phyloP scores from a whole-genome alignment of 2,888 invertebrate species.

The Phania funesta region DNA sequence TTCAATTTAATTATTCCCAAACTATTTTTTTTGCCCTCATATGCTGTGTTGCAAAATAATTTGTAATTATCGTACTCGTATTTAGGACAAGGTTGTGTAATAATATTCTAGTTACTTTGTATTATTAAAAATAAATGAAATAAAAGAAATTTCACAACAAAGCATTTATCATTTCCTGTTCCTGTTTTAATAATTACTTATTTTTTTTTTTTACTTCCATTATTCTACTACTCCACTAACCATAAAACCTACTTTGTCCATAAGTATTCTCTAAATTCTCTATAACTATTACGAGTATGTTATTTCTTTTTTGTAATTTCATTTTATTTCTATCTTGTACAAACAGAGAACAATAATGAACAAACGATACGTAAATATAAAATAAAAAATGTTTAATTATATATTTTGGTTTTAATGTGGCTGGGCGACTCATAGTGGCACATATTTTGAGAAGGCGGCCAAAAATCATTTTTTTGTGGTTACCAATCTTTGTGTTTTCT shows the following conservation, averaged over 20 bases:
- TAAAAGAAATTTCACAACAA: slow-evolving; percentile 38
- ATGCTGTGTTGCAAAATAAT: too few species aligned
- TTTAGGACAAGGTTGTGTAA: slow-evolving; percentile 26
- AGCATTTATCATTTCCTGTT: slow-evolving; percentile 59
- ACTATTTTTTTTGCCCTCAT: too few species aligned
- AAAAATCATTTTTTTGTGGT: too few species aligned
- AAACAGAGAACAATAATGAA: slow-evolving; percentile 14
- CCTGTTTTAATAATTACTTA: slow-evolving; percentile 42
- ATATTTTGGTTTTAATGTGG: too few species aligned
- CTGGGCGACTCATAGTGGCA: too few species aligned
- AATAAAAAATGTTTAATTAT: slow-evolving; percentile 40
- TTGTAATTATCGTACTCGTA: not conserved
- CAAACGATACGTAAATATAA: slow-evolving; percentile 1
- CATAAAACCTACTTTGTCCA: slow-evolving; percentile 66
- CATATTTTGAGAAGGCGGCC: too few species aligned
- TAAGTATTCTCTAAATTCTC: slow-evolving; percentile 41
- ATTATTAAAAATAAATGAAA: not conserved
- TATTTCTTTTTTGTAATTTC: slow-evolving; percentile 4
- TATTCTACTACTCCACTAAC: slow-evolving; percentile 68
- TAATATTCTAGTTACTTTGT: not conserved
- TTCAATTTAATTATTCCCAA: too few species aligned
- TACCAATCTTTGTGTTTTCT: too few species aligned
- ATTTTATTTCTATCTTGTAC: slow-evolving; percentile 22
- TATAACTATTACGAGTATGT: slow-evolving; percentile 14
- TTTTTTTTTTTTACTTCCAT: slow-evolving; percentile 37